These are phyloP conservation scores for Bombylius discolor DNA, from an alignment of 2,888 invertebrate genomes.

Conservation along the genomic window DNA sequence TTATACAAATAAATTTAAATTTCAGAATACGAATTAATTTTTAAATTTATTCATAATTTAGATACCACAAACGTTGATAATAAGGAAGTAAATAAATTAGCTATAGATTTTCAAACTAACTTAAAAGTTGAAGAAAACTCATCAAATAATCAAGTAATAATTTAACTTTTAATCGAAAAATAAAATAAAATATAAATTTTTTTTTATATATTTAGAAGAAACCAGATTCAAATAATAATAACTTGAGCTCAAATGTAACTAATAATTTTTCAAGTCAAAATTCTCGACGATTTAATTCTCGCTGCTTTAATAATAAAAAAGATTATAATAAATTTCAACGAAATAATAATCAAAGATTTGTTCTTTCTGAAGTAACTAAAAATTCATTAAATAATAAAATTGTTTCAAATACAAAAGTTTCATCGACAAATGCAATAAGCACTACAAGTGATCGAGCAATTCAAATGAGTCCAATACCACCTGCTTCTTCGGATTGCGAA, in stretches of 20 bases:
- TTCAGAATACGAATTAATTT: not conserved
- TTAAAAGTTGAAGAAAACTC: slow-evolving; percentile 7
- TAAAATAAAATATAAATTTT: not conserved
- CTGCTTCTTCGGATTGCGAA: too few relatives aligned
- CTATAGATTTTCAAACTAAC: slow-evolving; percentile 4
- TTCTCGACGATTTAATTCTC: slow-evolving; percentile 19
- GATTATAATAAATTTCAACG: slow-evolving; percentile 9
- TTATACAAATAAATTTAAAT: not conserved
- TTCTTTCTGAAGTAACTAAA: too few relatives aligned
- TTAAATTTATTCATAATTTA: too few relatives aligned
- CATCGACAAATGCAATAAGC: too few relatives aligned
- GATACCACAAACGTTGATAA: not conserved
- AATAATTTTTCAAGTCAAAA: not conserved
- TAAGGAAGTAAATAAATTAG: slow-evolving; percentile 3
- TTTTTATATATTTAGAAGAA: not conserved
- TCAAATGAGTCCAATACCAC: too few relatives aligned
- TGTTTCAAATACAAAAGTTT: too few relatives aligned
- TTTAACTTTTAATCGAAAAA: not conserved
- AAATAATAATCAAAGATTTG: too few relatives aligned
- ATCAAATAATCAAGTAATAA: not conserved
- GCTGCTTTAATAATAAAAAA: slow-evolving; percentile 22
- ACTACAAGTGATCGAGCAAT: too few relatives aligned
- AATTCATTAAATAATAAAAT: too few relatives aligned
- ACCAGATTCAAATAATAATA: not conserved
- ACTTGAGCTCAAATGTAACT: not conserved